Base-by-base conservation (phyloP, 2,113 vertebrate genomes). In the Monopterus albus region DNA sequence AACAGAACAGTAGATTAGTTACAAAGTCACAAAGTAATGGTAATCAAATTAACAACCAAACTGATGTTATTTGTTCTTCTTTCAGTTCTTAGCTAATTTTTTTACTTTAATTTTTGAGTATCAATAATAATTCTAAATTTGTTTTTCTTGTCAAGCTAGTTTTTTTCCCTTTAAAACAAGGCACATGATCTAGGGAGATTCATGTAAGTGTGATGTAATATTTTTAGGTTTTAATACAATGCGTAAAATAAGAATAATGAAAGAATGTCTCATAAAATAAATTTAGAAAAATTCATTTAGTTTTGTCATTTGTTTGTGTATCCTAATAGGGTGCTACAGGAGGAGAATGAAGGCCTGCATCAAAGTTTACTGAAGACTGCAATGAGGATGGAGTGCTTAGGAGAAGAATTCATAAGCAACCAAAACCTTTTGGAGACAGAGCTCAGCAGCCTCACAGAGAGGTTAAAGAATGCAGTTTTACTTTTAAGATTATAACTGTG, bases 341-440 rank as follows among this genome's bases (percentile, higher is more conserved):
- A 89, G 36, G 88, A 93, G 69, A 92, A 93, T 53, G 75, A 88
- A 53, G 87, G 87, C 38, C 81, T 93, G 38, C 90, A 92, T 12
- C 87, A 91, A 4, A 88, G 57, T 66, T 56, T 93, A 49, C 52
- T 87, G 20, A 76, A 91, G 75, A 91, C 91, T 2, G 83, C 91
- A 0, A 74, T 90, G 58, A 78, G 80, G 35, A 91, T 92, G 89
- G 92, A 92, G 57, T 87, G 73, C 73, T 84, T 92, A 46, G 92
- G 91, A 72, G 89, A 91, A 13, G 92, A 93, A 43, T 91, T 94
- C 56, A 87, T 90, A 29, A 91, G 70, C 50, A 89, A 86, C 67
- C 92, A 93, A 45, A 91, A 91, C 42, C 50, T 89, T 47, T 35
- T 94, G 72, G 93, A 94, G 76, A 38, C 56, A 15, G 91, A 93